Evolutionary conservation across 2,888 invertebrate species (phyloP).

Genomic region (Quadroppia sp.): DNA sequence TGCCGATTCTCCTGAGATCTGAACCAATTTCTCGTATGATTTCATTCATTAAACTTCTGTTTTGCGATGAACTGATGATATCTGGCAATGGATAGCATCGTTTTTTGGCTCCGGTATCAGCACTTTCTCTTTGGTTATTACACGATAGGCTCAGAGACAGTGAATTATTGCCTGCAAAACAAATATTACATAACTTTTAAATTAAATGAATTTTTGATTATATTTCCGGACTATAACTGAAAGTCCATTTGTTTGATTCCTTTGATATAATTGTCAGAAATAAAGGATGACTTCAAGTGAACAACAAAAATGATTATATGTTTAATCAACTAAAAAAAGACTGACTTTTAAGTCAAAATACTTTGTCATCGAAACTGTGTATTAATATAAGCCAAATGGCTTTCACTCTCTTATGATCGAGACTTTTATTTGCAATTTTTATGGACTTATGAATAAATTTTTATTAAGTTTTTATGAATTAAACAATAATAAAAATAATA

Average conservation of each 20-base stretch:
- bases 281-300: neutral
- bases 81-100: constrained; percentile 15
- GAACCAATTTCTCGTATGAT: constrained; percentile 33
- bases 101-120: constrained; percentile 17
- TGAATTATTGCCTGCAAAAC: neutral
- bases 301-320: neutral
- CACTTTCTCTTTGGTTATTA: constrained; percentile 5
- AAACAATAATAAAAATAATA: no score
- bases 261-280: neutral
- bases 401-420: no score
- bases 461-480: no score
- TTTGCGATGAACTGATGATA: constrained; percentile 32
- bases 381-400: no score
- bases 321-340: no score
- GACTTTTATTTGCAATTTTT: no score
- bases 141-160: neutral
- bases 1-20: constrained; percentile 34
- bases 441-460: no score
- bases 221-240: neutral
- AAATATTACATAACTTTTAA: neutral
- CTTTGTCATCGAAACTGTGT: no score
- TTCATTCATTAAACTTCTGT: constrained; percentile 15
- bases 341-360: no score
- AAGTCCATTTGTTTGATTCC: neutral
- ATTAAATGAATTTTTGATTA: neutral